Evolutionary conservation across 2,113 vertebrate species (phyloP), one percentile per base, ranked within the genome.

Genomic region (Phaetusa simplex): DNA sequence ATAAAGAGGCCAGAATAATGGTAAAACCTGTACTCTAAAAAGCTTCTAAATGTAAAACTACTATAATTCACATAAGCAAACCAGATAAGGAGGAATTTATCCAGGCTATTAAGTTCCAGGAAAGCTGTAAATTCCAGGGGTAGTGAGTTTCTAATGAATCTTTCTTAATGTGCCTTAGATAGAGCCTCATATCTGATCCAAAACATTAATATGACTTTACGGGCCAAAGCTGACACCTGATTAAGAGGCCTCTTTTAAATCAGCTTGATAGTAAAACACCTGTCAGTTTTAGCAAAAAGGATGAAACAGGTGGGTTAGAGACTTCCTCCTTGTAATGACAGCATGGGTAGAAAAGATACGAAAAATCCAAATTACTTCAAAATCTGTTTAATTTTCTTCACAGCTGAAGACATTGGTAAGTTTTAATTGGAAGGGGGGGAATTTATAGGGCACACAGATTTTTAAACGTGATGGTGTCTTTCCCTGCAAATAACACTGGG

Each of bases 171-270:
- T 91, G 88, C 70, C 58, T 95, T 55, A 91, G 93, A 94, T 79
- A 77, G 95, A 96, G 86, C 81, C 73, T 96, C 88, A 66, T 95
- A 95, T 77, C 93, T 91, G 93, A 97, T 95, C 93, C 95, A 89
- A 96, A 97, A 95, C 91, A 95, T 97, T 96, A 94, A 97, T 96
- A 96, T 89, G 93, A 94, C 93, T 97, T 96, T 96, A 97, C 93
- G 89, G 91, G 86, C 66, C 96, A 95, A 95, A 91, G 87, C 78
- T 96, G 96, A 95, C 93, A 97, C 62, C 89, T 95, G 96, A 95
- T 97, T 95, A 97, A 97, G 91, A 90, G 91, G 62, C 53, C 6
- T 90, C 78, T 97, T 95, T 97, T 96, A 95, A 97, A 97, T 97
- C 94, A 97, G 94, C 26, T 71, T 82, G 62, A 70, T 76, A 82